phyloP scores from a whole-genome alignment of 2,888 invertebrate genomes.

The Patella pellucida region DNA sequence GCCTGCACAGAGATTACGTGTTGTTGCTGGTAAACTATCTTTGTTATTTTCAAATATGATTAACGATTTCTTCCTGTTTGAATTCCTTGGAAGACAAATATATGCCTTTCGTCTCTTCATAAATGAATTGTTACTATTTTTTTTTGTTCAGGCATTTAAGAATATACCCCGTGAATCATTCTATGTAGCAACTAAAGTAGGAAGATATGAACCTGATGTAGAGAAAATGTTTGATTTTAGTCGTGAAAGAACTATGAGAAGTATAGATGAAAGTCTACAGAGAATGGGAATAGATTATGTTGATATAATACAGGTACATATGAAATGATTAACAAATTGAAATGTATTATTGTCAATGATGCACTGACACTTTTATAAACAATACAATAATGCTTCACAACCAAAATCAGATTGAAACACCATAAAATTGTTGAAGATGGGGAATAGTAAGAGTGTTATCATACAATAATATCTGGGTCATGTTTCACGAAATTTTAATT shows the following conservation, averaged over 20 bases:
- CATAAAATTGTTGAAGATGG: too few relatives aligned
- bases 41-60: not conserved
- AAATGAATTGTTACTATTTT: not conserved
- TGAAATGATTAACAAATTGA: too few relatives aligned
- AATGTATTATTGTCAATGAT: too few relatives aligned
- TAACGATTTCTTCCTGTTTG: too few relatives aligned
- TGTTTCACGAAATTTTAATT: too few relatives aligned
- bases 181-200: slow-evolving; percentile 91
- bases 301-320: slow-evolving; percentile 86
- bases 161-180: slow-evolving; percentile 85
- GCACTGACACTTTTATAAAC: too few relatives aligned
- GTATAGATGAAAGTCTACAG: slow-evolving; percentile 82
- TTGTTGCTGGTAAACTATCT: not conserved
- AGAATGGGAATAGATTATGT: slow-evolving; percentile 84
- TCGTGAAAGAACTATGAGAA: slow-evolving; percentile 79
- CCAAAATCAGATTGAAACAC: too few relatives aligned
- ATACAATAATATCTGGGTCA: too few relatives aligned
- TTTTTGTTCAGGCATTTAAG: slow-evolving; percentile 76
- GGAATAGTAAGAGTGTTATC: too few relatives aligned
- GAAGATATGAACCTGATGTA: slow-evolving; percentile 78
- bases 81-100: too few relatives aligned
- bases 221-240: slow-evolving; percentile 90
- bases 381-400: too few relatives aligned
- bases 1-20: too few relatives aligned
- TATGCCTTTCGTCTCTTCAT: not conserved